Evolutionary conservation across 2,797 vertebrate species (phyloP), one percentile per base, ranked within the genome.

Genomic region (Sebastes trivittatus): DNA sequence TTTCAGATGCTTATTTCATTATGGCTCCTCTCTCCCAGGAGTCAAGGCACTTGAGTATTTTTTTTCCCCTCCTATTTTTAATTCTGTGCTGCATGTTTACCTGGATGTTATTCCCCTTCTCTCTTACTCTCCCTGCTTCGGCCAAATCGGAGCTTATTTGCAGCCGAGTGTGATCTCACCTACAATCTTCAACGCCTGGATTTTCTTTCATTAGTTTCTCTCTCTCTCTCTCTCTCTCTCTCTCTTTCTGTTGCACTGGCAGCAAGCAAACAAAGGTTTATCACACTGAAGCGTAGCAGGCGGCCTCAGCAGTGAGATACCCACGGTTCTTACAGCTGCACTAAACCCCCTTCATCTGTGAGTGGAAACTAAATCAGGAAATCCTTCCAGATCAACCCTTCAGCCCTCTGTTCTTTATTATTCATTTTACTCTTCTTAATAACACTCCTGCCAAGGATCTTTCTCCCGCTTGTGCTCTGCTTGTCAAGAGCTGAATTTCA

Each of bases 1-100:
- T 90, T 92, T 92, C 87, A 95, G 86, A 92, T 90, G 89, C 90
- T 95, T 93, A 92, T 93, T 95, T 94, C 90, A 92, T 94, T 92
- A 92, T 81, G 81, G 91, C 90, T 83, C 63, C 83, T 87, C 88
- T 87, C 88, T 88, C 88, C 81, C 84, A 87, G 84, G 88, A 93
- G 86, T 88, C 83, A 72, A 86, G 38, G 60, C 77, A 78, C 70
- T 85, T 85, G 34, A 73, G 11, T 46, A 14, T 56, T 64, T 63
- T 30, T 6, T 32, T 29, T 59, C 4, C 58, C 58, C 55, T 58
- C 56, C 14, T 84, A 75, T 70, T 77, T 69, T 49, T 61, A 77
- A 88, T 88, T 80, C 83, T 63, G 65, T 59, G 81, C 81, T 61
- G 42, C 77, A 32, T 84, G 88, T 89, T 90, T 91, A 92, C 91